Percentiles rank a stretch among this genome's conserved stretches.
phyloP scores from a whole-genome alignment of 1,140 invertebrate genomes.

The Lordiphosa stackelbergi region DNA sequence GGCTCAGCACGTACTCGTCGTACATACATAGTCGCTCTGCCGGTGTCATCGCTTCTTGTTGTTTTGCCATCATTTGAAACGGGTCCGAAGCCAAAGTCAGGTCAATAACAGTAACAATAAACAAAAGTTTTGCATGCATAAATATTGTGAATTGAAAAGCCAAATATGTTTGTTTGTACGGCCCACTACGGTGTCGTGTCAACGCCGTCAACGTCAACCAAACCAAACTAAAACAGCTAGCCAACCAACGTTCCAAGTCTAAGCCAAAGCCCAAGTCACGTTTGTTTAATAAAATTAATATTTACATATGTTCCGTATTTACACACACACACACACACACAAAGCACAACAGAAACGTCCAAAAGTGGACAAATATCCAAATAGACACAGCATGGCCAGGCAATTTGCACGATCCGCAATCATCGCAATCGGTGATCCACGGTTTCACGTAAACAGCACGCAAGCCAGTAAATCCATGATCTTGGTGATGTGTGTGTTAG shows the following conservation, averaged over 20 bases:
- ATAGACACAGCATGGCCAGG: constrained; percentile 54
- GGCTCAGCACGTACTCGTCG: constrained; percentile 18
- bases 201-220: constrained; percentile 35
- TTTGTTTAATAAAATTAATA: constrained; percentile 75
- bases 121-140: constrained; percentile 42
- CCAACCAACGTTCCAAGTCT: constrained; percentile 1
- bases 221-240: constrained; percentile 5
- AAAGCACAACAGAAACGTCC: constrained; percentile 20
- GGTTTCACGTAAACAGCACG: constrained; percentile 15
- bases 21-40: background rate
- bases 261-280: constrained; percentile 49
- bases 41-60: constrained; percentile 16
- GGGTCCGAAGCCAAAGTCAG: constrained; percentile 9
- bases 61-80: constrained; percentile 4
- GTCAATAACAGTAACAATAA: constrained; percentile 41
- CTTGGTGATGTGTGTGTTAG: background rate
- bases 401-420: constrained; percentile 65
- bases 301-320: constrained; percentile 74
- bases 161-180: constrained; percentile 48
- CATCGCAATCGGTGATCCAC: constrained; percentile 21
- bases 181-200: constrained; percentile 45
- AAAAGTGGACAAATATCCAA: constrained; percentile 68
- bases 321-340: constrained; percentile 34
- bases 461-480: constrained; percentile 13
- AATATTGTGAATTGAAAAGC: constrained; percentile 55